Evolutionary conservation across 2,113 vertebrate genomes (phyloP).

Genomic region (Oncorhynchus tshawytscha): DNA sequence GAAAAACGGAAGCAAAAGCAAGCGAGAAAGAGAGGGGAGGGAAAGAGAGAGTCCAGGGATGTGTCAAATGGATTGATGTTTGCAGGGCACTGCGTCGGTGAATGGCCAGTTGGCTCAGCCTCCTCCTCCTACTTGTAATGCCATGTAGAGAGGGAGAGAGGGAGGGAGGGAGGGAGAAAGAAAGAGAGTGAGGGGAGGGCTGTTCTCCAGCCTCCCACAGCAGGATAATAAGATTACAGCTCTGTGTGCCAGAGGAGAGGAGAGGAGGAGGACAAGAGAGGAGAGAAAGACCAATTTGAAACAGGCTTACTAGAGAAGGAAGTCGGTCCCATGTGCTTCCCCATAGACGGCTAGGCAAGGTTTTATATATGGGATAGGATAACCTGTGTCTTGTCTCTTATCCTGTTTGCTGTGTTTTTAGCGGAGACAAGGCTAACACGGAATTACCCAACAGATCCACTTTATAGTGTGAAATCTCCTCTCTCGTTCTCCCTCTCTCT

Average conservation of each 20-base stretch:
- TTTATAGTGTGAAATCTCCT: constrained; percentile 20
- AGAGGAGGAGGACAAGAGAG: neutral
- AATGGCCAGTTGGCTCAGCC: neutral
- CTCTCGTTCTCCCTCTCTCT: neutral
- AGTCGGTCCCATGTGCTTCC: neutral
- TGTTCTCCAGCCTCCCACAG: constrained; percentile 1
- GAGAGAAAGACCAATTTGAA: neutral
- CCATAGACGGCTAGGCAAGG: neutral
- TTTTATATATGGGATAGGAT: neutral
- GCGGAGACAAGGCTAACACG: constrained; percentile 32
- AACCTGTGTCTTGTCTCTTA: constrained; percentile 34
- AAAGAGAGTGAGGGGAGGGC: neutral
- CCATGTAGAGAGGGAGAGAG: neutral
- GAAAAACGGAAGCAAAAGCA: neutral
- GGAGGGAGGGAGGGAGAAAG: neutral
- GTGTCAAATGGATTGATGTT: neutral
- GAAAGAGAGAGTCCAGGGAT: neutral
- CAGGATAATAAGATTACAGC: neutral
- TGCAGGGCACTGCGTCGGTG: neutral
- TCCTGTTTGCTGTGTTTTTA: constrained; percentile 18
- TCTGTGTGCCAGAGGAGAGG: neutral
- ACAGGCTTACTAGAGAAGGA: neutral
- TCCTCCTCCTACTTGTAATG: neutral
- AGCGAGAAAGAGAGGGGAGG: neutral
- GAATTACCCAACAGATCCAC: constrained; percentile 30